phyloP scores from a whole-genome alignment of 2,113 vertebrate genomes.

The Lepus europaeus region DNA sequence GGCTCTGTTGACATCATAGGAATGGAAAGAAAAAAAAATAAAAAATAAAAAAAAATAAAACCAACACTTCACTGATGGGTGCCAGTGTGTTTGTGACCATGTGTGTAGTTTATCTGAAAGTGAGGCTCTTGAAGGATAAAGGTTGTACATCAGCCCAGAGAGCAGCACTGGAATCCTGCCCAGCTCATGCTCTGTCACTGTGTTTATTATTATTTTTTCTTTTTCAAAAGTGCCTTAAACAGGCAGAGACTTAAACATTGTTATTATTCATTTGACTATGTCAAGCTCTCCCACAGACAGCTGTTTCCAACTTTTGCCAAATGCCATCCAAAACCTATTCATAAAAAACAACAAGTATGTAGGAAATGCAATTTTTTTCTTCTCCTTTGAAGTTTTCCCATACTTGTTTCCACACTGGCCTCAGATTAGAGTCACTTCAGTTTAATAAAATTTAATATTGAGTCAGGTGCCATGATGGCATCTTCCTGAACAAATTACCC shows the following conservation, averaged over 20 bases:
- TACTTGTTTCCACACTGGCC: background rate
- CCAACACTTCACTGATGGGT: background rate
- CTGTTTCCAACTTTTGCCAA: background rate
- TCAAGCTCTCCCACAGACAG: background rate
- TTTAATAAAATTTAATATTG: background rate
- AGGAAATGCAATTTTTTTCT: background rate
- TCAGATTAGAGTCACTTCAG: background rate
- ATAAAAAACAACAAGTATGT: background rate
- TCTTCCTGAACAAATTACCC: background rate
- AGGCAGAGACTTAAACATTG: background rate
- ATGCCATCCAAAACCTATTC: background rate
- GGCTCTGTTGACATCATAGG: background rate
- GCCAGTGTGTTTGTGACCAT: background rate
- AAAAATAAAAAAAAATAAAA: background rate
- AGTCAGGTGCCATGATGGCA: background rate
- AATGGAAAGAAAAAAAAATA: background rate
- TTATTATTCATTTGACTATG: slow-evolving; percentile 8
- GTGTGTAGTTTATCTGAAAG: background rate
- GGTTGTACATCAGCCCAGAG: background rate
- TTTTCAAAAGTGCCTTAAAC: background rate
- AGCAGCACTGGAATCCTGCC: background rate
- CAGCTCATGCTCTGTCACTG: background rate
- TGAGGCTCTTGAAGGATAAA: background rate
- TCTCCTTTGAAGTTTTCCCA: background rate
- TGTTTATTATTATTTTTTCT: background rate